phyloP scores from a whole-genome alignment of 1,140 invertebrate genomes.

The Drosophila triauraria region DNA sequence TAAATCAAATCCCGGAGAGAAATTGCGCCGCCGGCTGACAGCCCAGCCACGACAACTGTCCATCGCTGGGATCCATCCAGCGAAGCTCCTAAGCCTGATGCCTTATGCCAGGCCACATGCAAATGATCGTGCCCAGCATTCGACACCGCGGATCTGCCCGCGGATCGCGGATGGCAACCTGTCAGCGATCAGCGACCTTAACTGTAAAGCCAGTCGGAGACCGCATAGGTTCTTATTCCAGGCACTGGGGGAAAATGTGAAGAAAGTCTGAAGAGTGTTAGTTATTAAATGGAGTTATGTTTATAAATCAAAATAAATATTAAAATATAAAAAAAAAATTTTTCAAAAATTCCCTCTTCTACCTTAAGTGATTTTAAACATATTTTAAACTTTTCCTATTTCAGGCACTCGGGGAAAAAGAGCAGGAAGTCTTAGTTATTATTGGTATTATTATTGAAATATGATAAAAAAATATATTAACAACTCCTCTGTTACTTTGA shows the following conservation, averaged over 20 bases:
- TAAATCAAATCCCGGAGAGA: slow-evolving; percentile 76
- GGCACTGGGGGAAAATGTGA: slow-evolving; percentile 9
- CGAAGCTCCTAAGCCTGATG: slow-evolving; percentile 36
- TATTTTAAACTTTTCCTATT: too few relatives aligned
- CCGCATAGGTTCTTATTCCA: slow-evolving; percentile 58
- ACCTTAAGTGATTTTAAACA: too few relatives aligned
- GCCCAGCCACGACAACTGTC: slow-evolving; percentile 76
- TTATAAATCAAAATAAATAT: background rate
- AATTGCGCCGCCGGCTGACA: slow-evolving; percentile 67
- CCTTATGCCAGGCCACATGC: slow-evolving; percentile 66
- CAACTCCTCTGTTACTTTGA: too few relatives aligned
- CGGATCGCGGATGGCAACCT: slow-evolving; percentile 59
- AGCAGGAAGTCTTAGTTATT: too few relatives aligned
- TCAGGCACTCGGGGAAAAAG: too few relatives aligned
- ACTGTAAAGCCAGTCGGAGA: slow-evolving; percentile 70
- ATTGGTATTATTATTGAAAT: too few relatives aligned
- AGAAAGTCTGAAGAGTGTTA: too few relatives aligned
- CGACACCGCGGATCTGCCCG: slow-evolving; percentile 55
- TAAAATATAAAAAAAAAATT: background rate
- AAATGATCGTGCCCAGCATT: slow-evolving; percentile 78
- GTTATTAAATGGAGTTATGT: too few relatives aligned
- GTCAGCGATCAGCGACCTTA: slow-evolving; percentile 81
- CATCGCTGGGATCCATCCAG: slow-evolving; percentile 40
- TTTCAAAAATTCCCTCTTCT: too few relatives aligned
- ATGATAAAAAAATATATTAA: too few relatives aligned